Percentiles rank a stretch among this genome's conserved stretches.
phyloP scores from a whole-genome alignment of 2,113 vertebrate species.

The Piliocolobus tephrosceles region DNA sequence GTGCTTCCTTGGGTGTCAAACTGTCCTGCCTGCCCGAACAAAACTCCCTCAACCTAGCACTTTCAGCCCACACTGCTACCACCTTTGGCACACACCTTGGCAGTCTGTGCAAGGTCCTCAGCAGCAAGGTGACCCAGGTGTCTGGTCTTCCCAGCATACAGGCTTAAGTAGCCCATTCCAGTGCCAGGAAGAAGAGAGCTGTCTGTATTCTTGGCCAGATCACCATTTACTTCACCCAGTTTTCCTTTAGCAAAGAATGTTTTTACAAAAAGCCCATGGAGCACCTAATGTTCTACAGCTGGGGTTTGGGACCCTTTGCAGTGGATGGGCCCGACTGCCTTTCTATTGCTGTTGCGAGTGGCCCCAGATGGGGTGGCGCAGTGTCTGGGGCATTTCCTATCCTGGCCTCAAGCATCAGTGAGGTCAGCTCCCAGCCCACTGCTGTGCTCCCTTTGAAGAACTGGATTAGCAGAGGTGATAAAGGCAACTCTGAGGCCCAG shows the following conservation, averaged over 20 bases:
- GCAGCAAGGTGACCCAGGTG: background rate
- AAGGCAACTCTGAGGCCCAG: background rate
- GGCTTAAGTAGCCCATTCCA: background rate
- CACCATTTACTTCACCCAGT: background rate
- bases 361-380: background rate
- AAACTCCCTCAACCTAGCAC: too few relatives aligned
- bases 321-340: rapidly evolving
- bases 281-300: rapidly evolving
- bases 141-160: background rate
- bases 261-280: background rate
- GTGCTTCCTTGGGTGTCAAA: background rate
- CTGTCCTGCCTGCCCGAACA: background rate
- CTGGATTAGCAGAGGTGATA: background rate
- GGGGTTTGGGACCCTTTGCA: background rate
- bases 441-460: background rate
- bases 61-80: too few relatives aligned
- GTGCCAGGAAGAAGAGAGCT: background rate
- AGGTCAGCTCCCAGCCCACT: slow-evolving; percentile 5
- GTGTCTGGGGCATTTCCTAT: background rate
- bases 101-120: background rate
- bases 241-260: background rate
- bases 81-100: too few relatives aligned
- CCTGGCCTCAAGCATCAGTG: background rate
- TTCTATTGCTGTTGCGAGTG: rapidly evolving
- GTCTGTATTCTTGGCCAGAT: background rate